These are phyloP conservation scores for Orchesella flavescens DNA, from an alignment of 2,888 invertebrate genomes.

Conservation along the genomic window DNA sequence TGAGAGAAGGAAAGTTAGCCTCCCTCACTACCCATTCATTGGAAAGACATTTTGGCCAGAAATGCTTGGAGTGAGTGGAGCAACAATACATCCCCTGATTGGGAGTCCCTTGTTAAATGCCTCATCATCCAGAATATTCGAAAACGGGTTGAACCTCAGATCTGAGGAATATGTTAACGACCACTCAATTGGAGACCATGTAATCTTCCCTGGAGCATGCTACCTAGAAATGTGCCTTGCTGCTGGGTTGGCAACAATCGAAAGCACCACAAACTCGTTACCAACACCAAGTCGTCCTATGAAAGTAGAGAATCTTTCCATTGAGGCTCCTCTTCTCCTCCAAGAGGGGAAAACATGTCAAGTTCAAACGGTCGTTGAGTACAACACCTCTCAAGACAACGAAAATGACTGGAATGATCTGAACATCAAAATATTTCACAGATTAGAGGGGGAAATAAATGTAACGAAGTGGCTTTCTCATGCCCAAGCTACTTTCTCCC, in stretches of 20 bases:
- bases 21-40: constrained; percentile 36
- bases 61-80: background rate
- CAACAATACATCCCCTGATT: constrained; percentile 15
- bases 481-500: background rate
- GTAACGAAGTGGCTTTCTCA: constrained; percentile 13
- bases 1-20: background rate
- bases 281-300: background rate
- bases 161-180: constrained; percentile 16
- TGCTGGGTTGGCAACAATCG: constrained; percentile 9
- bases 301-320: constrained; percentile 3
- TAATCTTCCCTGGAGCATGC: constrained; percentile 23
- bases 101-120: constrained; percentile 18
- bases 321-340: constrained; percentile 18
- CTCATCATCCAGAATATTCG: background rate
- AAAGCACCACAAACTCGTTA: background rate
- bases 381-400: background rate
- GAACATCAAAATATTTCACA: background rate
- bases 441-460: background rate
- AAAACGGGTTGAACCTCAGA: background rate
- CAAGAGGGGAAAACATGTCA: background rate
- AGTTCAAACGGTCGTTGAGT: constrained; percentile 21
- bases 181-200: constrained; percentile 10
- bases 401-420: background rate
- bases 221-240: constrained; percentile 40
- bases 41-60: constrained; percentile 16